Conservation (phyloP, 2,888 invertebrate genomes). For the Mylabris sibirica region DNA sequence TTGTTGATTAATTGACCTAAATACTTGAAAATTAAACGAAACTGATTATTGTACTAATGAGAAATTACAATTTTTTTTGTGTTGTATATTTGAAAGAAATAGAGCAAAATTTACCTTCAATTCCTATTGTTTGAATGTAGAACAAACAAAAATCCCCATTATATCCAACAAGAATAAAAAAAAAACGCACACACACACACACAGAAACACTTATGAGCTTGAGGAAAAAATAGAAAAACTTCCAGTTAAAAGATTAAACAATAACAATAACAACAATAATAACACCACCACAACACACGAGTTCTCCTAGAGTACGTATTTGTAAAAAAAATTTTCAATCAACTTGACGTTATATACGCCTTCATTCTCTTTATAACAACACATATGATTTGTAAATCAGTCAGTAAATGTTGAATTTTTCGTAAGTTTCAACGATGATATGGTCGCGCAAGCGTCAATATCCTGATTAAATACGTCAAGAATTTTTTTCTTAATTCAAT, state of each 20-base stretch:
- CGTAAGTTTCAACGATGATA: neutral
- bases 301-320: neutral
- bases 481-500: neutral
- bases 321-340: neutral
- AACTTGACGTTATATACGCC: neutral
- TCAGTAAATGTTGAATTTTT: neutral
- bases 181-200: no score
- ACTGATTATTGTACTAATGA: neutral
- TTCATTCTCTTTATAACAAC: neutral
- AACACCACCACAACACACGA: neutral
- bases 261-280: neutral
- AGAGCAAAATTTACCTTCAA: neutral
- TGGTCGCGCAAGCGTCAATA: slow-evolving; percentile 2
- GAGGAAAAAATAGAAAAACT: neutral
- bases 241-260: neutral
- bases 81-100: no score
- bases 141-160: neutral
- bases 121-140: neutral
- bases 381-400: neutral
- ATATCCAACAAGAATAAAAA: no score
- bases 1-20: neutral
- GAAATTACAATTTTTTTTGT: neutral
- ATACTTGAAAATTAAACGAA: neutral
- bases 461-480: neutral
- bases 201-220: no score